Evolutionary conservation across 2,113 vertebrate genomes (phyloP), one percentile per base, ranked within the genome.

Genomic region (Microtus montanus): DNA sequence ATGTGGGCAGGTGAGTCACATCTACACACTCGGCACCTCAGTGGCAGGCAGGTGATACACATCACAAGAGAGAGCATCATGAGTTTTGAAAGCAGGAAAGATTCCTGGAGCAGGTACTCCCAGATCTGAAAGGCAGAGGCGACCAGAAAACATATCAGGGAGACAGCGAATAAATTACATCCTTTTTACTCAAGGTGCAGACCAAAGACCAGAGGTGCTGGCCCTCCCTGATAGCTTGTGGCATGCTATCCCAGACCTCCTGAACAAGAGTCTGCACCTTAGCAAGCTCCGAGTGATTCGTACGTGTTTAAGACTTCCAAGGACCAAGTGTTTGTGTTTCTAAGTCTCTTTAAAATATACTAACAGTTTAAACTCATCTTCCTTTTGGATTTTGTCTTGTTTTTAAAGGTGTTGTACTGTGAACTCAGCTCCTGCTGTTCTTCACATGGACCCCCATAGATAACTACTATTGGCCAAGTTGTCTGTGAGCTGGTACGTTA

Each of bases 331-430:
- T 58, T 58, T 93, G 68, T 58, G 63, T 92, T 70, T 64, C 13
- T 38, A 7, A 47, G 35, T 73, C 15, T 75, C 15, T 84, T 80
- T 90, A 94, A 84, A 84, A 70, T 78, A 47, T 91, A 88, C 3
- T 24, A 89, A 88, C 10, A 61, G 49, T 92, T 90, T 86, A 70
- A 78, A 78, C 35, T 73, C n/a, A 61, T 90, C 84, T 92, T 66
- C 74, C 94, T 10, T 96, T 91, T 84, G 73, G 24, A 64, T 28
- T 71, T 94, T 77, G 77, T 13, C 52, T 96, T 96, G 58, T 38
- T 92, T 92, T 89, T 89, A 52, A 77, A 85, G 87, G 24, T 93
- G 75, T 68, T 64, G 4, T 54, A 80, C 38, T 63, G 85, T 79
- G 30, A 41, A 70, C 9, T 89, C 70, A 86, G 19, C 22, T 61